phyloP scores from a whole-genome alignment of 2,797 vertebrate species.

The Microctenopoma lineatum region DNA sequence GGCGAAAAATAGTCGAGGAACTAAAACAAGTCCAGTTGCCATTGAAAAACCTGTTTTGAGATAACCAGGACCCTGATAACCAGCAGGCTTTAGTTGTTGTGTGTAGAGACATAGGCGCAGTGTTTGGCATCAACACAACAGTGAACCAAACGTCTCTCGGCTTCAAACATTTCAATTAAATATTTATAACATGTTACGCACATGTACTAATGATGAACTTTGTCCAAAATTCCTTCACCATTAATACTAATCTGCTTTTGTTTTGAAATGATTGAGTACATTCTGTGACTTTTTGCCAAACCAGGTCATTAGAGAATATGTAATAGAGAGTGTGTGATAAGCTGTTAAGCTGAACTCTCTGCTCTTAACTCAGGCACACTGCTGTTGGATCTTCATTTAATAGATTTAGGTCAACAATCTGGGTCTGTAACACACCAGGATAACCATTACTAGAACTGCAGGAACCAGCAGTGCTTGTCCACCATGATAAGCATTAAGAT shows the following conservation, averaged over 20 bases:
- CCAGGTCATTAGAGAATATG: neutral
- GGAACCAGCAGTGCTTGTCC: too few relatives aligned
- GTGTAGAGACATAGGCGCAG: neutral
- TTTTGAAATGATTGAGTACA: neutral
- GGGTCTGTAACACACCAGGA: conserved; percentile 26
- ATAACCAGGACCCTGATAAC: too few relatives aligned
- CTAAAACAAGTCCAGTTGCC: too few relatives aligned
- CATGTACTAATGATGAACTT: neutral
- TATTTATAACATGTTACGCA: neutral
- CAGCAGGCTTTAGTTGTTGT: conserved; percentile 8
- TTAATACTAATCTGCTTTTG: neutral
- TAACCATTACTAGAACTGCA: neutral
- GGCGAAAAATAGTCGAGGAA: too few relatives aligned
- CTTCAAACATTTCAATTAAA: neutral
- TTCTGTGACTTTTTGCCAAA: neutral
- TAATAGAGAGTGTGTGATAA: conserved; percentile 12
- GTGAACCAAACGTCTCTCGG: conserved; percentile 9
- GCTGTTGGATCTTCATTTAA: conserved; percentile 15
- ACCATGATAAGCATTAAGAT: too few relatives aligned
- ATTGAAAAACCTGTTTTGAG: too few relatives aligned
- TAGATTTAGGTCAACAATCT: conserved; percentile 35
- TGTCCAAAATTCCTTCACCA: neutral
- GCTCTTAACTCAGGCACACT: conserved; percentile 8
- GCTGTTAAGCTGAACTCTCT: conserved; percentile 1
- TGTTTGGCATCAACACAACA: conserved; percentile 3